Percentiles rank a stretch among this genome's conserved stretches.
These are phyloP conservation scores for Strigamia maritima DNA, from an alignment of 2,888 invertebrate species.

Conservation along the genomic window DNA sequence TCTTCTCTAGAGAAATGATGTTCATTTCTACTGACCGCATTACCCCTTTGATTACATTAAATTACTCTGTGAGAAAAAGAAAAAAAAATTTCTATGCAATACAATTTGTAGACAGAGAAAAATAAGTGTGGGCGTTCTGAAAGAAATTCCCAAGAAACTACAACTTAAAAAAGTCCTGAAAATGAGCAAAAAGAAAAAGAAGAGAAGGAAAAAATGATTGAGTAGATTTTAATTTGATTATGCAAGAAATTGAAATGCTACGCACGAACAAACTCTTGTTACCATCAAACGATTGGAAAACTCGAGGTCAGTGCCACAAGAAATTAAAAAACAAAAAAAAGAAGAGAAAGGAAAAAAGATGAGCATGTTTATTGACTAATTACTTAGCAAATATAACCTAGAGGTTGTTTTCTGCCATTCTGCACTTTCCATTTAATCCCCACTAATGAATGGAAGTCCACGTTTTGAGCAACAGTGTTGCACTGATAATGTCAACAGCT, in stretches of 20 bases:
- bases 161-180: not conserved
- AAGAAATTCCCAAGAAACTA: constrained; percentile 4
- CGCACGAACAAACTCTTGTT: constrained; percentile 22
- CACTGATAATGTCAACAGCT: not conserved
- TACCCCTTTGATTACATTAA: constrained; percentile 30
- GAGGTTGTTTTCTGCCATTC: not conserved
- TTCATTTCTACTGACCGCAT: constrained; percentile 23
- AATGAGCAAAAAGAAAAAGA: not conserved
- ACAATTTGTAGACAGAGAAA: not conserved
- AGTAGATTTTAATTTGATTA: constrained; percentile 31
- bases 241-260: constrained; percentile 30
- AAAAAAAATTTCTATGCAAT: not conserved
- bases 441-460: not conserved
- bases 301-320: constrained; percentile 13
- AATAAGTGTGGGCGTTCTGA: constrained; percentile 17
- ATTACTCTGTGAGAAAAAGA: constrained; percentile 18
- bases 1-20: constrained; percentile 6
- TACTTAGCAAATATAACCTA: constrained; percentile 11
- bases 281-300: constrained; percentile 28
- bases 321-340: not conserved
- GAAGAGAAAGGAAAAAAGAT: not conserved
- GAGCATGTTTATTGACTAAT: constrained; percentile 16
- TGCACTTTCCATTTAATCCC: constrained; percentile 6
- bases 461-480: not conserved
- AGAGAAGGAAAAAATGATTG: not conserved